phyloP scores from a whole-genome alignment of 2,113 vertebrate species.

The Platichthys flesus region DNA sequence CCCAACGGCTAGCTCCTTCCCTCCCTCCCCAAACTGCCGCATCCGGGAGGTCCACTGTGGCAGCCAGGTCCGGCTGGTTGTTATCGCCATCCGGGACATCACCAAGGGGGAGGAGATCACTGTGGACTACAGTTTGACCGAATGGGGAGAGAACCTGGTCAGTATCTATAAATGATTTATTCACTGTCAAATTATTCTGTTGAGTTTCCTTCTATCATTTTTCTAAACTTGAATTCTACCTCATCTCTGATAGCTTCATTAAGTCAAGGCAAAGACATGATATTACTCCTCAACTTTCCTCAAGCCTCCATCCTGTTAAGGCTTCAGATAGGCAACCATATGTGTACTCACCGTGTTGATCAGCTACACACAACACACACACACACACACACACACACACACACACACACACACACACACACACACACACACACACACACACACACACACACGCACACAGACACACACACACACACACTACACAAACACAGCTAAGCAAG shows the following conservation, averaged over 20 bases:
- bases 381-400: background rate
- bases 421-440: conserved; percentile 24
- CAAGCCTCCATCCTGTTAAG: background rate
- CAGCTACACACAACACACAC: conserved; percentile 16
- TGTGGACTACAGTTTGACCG: conserved; percentile 85
- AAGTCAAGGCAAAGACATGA: background rate
- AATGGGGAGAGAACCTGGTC: conserved; percentile 84
- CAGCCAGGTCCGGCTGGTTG: conserved; percentile 83
- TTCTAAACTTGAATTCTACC: background rate
- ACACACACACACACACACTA: background rate
- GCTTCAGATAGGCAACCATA: conserved; percentile 18
- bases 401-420: background rate
- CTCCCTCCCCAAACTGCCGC: conserved; percentile 83
- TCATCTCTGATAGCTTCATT: background rate
- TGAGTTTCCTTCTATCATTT: background rate
- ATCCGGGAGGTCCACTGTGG: conserved; percentile 85
- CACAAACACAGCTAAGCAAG: conserved; percentile 51
- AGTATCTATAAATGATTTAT: conserved; percentile 34
- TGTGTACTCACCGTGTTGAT: conserved; percentile 47
- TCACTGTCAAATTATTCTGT: background rate
- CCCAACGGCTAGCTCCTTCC: conserved; percentile 66
- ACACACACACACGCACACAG: background rate
- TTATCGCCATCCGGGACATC: conserved; percentile 85
- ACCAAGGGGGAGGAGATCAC: conserved; percentile 85
- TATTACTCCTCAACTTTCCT: background rate